Conservation (phyloP, 2,888 invertebrate species). For the Drosophila falleni region DNA sequence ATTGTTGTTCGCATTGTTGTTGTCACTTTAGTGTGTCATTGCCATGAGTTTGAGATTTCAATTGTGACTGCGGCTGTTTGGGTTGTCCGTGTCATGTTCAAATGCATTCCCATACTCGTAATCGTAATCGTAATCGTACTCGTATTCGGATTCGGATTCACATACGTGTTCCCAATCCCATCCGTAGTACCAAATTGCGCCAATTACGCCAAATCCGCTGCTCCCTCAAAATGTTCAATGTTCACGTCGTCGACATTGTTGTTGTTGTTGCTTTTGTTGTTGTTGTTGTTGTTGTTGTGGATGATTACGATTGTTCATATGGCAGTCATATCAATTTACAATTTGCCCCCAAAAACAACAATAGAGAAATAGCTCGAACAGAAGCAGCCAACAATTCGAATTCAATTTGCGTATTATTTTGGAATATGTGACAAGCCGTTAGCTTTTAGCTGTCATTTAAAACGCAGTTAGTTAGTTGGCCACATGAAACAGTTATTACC, state of each 20-base stretch:
- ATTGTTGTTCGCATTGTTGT: conserved; percentile 49
- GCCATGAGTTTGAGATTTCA: conserved; percentile 74
- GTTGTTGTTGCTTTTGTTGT: conserved; percentile 13
- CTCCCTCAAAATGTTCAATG: conserved; percentile 48
- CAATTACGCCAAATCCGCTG: conserved; percentile 70
- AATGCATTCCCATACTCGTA: conserved; percentile 13
- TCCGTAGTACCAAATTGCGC: conserved; percentile 61
- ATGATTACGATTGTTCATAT: conserved; percentile 67
- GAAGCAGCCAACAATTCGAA: conserved; percentile 47
- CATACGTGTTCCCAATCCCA: conserved; percentile 33
- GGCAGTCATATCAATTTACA: conserved; percentile 68
- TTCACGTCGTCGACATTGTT: conserved; percentile 14
- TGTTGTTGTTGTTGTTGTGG: conserved; percentile 19
- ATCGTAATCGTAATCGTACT: background rate
- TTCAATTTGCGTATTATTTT: conserved; percentile 69
- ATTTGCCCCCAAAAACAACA: conserved; percentile 45
- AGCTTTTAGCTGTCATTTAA: conserved; percentile 64
- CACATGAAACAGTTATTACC: conserved; percentile 17
- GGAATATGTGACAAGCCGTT: conserved; percentile 67
- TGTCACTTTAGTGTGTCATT: conserved; percentile 76
- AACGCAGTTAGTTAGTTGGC: conserved; percentile 52
- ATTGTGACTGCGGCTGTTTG: conserved; percentile 50
- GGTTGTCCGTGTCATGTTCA: conserved; percentile 15
- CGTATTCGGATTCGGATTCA: conserved; percentile 1
- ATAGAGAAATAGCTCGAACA: conserved; percentile 17